Evolutionary conservation across 2,888 invertebrate genomes (phyloP).

Genomic region (Galerucella nymphaeae): DNA sequence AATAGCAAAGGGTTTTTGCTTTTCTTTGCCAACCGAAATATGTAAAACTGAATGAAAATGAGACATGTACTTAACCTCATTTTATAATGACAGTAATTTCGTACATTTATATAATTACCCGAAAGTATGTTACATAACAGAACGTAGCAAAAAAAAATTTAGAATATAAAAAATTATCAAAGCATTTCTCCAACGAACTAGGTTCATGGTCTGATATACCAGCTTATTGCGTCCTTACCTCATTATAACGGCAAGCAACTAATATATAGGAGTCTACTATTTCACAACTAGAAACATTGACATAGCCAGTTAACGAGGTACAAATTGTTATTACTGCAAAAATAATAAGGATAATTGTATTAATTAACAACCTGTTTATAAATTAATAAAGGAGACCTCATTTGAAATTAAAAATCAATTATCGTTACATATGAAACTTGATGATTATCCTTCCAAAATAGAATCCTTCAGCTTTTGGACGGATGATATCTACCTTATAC

Average conservation of each 20-base stretch:
- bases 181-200: not conserved
- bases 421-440: not conserved
- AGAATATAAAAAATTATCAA: not conserved
- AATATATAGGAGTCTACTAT: conserved; percentile 1
- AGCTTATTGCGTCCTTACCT: not conserved
- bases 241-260: conserved; percentile 12
- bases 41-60: not conserved
- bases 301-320: conserved; percentile 11
- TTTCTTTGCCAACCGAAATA: no score
- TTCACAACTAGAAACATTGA: conserved; percentile 4
- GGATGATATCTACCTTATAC: no score
- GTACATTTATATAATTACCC: not conserved
- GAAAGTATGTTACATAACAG: conserved; percentile 8
- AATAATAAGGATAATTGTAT: conserved; percentile 1
- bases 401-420: not conserved
- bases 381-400: not conserved
- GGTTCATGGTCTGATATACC: conserved; percentile 3
- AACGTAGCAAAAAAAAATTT: not conserved
- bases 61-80: not conserved
- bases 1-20: no score
- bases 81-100: not conserved
- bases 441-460: not conserved
- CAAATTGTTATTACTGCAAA: conserved; percentile 1
- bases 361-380: not conserved
- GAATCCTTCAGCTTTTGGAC: no score